A percentile compares a stretch with the other conserved stretches of the same genome.
Conservation (phyloP, 1,140 invertebrate species). For the Magallana gigas region DNA sequence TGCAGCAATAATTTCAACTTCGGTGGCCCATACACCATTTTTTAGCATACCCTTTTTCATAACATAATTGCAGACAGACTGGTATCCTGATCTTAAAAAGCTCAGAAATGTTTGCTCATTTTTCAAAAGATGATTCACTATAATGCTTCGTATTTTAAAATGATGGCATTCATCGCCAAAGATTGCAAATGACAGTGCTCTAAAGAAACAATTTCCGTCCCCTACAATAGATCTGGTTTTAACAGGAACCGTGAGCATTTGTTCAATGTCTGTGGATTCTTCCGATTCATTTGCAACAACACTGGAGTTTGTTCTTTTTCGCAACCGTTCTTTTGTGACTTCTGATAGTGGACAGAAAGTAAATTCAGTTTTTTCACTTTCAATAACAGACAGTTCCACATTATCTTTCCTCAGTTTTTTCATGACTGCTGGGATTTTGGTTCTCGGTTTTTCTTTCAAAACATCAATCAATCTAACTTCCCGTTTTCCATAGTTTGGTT, state of each 20-base stretch:
- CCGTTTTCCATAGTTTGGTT: background rate
- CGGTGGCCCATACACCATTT: slow-evolving; percentile 41
- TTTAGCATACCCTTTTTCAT: slow-evolving; percentile 42
- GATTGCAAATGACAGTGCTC: slow-evolving; percentile 6
- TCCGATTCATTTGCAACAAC: background rate
- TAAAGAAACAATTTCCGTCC: background rate
- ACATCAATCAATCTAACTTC: slow-evolving; percentile 5
- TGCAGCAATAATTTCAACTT: slow-evolving; percentile 44
- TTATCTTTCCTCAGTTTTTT: background rate
- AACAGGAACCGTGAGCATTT: background rate
- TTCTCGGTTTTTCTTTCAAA: slow-evolving; percentile 6
- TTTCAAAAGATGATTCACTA: slow-evolving; percentile 10
- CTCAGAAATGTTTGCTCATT: background rate
- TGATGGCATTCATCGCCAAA: background rate
- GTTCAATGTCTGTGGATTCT: background rate
- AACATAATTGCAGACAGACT: slow-evolving; percentile 32
- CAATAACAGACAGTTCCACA: background rate
- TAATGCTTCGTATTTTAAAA: background rate
- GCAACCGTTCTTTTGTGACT: background rate
- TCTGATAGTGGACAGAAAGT: background rate
- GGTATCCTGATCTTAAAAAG: slow-evolving; percentile 45
- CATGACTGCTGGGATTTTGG: background rate
- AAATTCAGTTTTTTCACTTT: background rate
- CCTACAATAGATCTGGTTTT: slow-evolving; percentile 25
- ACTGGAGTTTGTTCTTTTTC: background rate